A percentile compares a stretch with the other conserved stretches of the same genome.
Evolutionary conservation across 2,113 vertebrate species (phyloP).

Genomic region (Diadophis punctatus): DNA sequence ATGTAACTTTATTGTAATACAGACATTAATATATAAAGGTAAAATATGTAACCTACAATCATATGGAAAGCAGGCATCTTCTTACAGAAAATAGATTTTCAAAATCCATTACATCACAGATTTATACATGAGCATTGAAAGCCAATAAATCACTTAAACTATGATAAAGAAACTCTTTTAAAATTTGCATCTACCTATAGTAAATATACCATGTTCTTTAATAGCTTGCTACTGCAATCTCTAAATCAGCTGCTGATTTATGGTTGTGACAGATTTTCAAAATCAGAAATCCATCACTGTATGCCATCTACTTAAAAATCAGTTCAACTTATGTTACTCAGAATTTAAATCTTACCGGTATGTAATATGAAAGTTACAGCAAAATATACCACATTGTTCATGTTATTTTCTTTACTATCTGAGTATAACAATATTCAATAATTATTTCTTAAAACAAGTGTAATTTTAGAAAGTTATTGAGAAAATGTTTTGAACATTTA

Average conservation of each 20-base stretch:
- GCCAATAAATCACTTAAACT: conserved; percentile 74
- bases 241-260: conserved; percentile 73
- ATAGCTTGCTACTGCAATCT: conserved; percentile 74
- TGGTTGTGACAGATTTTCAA: conserved; percentile 67
- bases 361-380: conserved; percentile 39
- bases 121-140: conserved; percentile 64
- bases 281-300: conserved; percentile 79
- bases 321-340: conserved; percentile 53
- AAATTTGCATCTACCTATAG: conserved; percentile 73
- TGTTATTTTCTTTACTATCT: conserved; percentile 21
- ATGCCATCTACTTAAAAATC: conserved; percentile 65
- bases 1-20: conserved; percentile 35
- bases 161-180: conserved; percentile 70
- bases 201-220: conserved; percentile 76
- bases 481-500: neutral
- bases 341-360: conserved; percentile 45
- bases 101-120: conserved; percentile 69
- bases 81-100: conserved; percentile 71
- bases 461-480: neutral
- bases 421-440: neutral
- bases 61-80: conserved; percentile 67
- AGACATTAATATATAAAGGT: conserved; percentile 35
- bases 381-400: conserved; percentile 28
- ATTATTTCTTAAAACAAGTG: neutral
- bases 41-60: conserved; percentile 45